Evolutionary conservation across 1,140 invertebrate species (phyloP), one percentile per base, ranked within the genome.

Genomic region (Hycleus phaleratus): DNA sequence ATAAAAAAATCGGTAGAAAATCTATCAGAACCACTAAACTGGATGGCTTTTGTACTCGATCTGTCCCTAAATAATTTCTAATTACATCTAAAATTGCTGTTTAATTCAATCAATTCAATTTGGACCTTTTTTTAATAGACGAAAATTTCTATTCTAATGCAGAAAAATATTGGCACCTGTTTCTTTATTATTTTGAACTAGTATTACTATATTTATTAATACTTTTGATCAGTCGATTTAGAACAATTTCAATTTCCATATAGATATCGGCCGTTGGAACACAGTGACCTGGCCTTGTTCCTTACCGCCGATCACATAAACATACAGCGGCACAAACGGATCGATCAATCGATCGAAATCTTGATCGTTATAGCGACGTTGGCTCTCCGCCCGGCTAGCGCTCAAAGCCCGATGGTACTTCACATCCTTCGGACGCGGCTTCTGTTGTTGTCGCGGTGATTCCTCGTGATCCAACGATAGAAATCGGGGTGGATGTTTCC

Each of bases 271-370:
- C 62, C 82, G 76, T 59, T 82, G 82, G 57, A 85, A 85, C 11
- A 84, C 80, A 2, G 82, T 84, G 2, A 85, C 81, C 60, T 84
- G 82, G 6, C 83, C 82, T 40, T 82, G 81, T 62, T 85, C 83
- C 62, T 83, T 85, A 0, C 83, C 83, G 4, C 83, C 83, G 4
- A 85, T 74, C 4, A 85, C 59, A 64, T 83, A 85, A 9, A 85
- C 79, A 59, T 82, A 83, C 12, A 84, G 71, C 0, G 81, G 80
- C n/a, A 83, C 76, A 9, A 67, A 68, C 24, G 70, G 61, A 50
- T 74, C 72, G 26, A 68, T 58, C 25, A 61, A 61, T n/a, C 50
- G 25, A 26, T 51, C 38, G 24, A 50, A 55, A 45, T 56, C 48
- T 18, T 43, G 38, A 9, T n/a, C 7, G 39, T 45, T 42, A n/a